Evolutionary conservation across 1,140 invertebrate species (phyloP), one percentile per base, ranked within the genome.

Genomic region (Mesaphorura yosii): DNA sequence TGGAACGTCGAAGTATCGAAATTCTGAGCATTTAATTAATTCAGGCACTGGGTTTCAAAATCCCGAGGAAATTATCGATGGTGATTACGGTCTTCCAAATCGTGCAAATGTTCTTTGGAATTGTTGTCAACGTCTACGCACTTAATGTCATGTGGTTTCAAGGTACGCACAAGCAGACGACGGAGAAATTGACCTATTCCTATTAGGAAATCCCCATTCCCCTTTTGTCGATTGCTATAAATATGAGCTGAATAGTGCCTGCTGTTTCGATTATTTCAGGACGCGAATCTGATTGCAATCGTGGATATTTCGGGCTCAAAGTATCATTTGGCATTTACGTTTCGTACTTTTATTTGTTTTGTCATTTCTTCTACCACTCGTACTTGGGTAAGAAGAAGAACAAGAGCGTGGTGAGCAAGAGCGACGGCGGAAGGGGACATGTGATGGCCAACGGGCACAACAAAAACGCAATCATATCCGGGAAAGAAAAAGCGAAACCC

Each of bases 31-130:
- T 53, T 76, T 23, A 34, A 23, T 27, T 46, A 23, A 46, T 46
- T 25, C 23, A 48, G 46, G 46, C 46, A 17, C 25, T 48, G 10
- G 46, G 46, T 19, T 27, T 48, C 19, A 6, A 26, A 34, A 7
- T 48, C 10, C 17, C 31, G 10, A 34, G 69, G 69, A 42, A 64
- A 54, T 47, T 77, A 34, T 72, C 70, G 25, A 74, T 76, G 53
- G 27, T 69, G 12, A 73, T 78, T 34, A 78, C 76, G 15, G 58
- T 64, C 19, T 64, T 74, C n/a, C 76, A 78, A 64, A 66, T 78
- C 25, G 41, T 67, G 6, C 76, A 77, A 66, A 75, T 75, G 74
- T 58, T 74, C 14, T 58, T 71, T 48, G 73, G 73, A 2, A 51
- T 51, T 12, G 55, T 45, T 25, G 59, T 64, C 3, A 64, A 46